Evolutionary conservation across 2,888 invertebrate genomes (phyloP), one percentile per base, ranked within the genome.

Genomic region (Hanleya hanleyi): DNA sequence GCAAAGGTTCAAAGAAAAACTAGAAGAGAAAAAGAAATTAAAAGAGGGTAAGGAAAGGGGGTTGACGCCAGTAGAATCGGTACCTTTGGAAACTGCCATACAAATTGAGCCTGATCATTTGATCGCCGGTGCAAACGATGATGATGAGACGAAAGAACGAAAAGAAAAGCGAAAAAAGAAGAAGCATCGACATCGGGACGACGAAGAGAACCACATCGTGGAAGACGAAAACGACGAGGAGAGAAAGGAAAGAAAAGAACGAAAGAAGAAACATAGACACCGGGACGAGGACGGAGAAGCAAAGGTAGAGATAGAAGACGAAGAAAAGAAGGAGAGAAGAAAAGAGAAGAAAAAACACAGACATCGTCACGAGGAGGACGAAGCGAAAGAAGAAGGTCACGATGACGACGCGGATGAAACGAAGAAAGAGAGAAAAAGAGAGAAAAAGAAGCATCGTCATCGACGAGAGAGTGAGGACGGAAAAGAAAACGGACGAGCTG

Each of bases 11-110:
- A 57, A 57, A 57, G 57, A 57, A 26, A 57, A 32, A 57, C 29
- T 57, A 57, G 57, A 57, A 26, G 57, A 57, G 32, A 57, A 57
- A 57, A 57, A 57, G 57, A 57, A 57, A 29, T 26, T 57, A 22
- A 57, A 57, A 57, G 57, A 57, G 29, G 57, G 18, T 4, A 57
- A 29, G 9, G 57, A 26, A 41, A 41, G 41, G 9, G 9, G 9
- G 4, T 57, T 57, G 29, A 22, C 57, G 22, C 57, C 57, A 29
- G 57, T 57, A 57, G 57, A 57, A 26, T 29, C 3, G 22, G 57
- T 57, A 15, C 57, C 22, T 1, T 29, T 57, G 15, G 57, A 57
- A 57, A 57, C 57, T 12, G 32, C 32, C 26, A 29, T 57, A 29
- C 22, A 57, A 57, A 57, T 57, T 7, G 57, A 57, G 9, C 57